Percentiles rank a stretch among this genome's conserved stretches.
Conservation (phyloP, 2,113 vertebrate genomes). For the Oenanthe melanoleuca region DNA sequence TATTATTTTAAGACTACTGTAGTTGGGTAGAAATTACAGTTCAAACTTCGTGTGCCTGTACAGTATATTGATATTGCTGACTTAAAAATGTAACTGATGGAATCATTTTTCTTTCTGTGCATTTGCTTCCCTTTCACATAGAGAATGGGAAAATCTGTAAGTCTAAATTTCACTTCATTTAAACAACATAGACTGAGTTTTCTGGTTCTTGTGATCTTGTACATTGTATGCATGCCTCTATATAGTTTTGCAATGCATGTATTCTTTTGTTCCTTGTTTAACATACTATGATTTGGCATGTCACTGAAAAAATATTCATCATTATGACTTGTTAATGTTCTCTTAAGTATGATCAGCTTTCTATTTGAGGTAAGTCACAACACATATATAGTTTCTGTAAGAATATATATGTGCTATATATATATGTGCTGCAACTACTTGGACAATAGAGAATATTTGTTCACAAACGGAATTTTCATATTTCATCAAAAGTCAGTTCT, state of each 20-base stretch:
- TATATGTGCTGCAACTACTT: not conserved
- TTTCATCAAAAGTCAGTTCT: not conserved
- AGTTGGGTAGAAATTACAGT: not conserved
- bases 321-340: not conserved
- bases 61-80: not conserved
- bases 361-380: not conserved
- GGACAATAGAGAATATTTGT: not conserved
- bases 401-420: not conserved
- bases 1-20: not conserved
- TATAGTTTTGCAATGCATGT: not conserved
- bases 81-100: not conserved
- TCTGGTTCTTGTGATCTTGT: not conserved
- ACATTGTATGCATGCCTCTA: not conserved
- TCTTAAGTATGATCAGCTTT: not conserved
- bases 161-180: slow-evolving; percentile 71
- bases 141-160: slow-evolving; percentile 98
- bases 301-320: not conserved
- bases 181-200: not conserved
- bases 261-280: not conserved
- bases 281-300: not conserved
- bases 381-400: not conserved
- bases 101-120: slow-evolving; percentile 30
- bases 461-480: not conserved
- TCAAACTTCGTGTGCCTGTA: not conserved
- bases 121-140: slow-evolving; percentile 83